Conservation (phyloP, 2,113 vertebrate genomes). For the Eupsittula cactorum region DNA sequence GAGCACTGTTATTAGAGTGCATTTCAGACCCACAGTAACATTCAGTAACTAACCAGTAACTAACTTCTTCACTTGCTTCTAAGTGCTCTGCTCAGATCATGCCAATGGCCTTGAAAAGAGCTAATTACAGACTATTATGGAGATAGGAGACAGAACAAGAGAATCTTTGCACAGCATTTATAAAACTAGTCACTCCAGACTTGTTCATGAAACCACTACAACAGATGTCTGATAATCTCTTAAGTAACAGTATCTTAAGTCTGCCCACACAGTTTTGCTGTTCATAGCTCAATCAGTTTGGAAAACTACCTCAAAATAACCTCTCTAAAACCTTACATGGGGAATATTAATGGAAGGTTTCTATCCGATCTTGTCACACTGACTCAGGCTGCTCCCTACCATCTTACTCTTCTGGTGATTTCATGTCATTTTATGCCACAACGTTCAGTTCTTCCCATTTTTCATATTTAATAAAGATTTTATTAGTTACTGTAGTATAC, state of each 20-base stretch:
- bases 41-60: not conserved
- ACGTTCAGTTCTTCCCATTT: not conserved
- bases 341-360: not conserved
- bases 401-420: not conserved
- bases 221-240: constrained; percentile 63
- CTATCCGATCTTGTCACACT: not conserved
- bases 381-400: not conserved
- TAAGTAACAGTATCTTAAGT: constrained; percentile 40
- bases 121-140: not conserved
- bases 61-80: not conserved
- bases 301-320: constrained; percentile 23
- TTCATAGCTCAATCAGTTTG: not conserved
- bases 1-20: not conserved
- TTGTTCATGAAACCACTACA: not conserved
- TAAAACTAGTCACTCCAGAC: not conserved
- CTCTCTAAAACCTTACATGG: not conserved
- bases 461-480: not conserved
- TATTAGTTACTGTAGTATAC: not conserved
- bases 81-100: not conserved
- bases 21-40: not conserved
- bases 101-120: not conserved
- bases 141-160: not conserved
- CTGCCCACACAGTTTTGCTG: constrained; percentile 45
- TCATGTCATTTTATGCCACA: not conserved
- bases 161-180: not conserved